Base-by-base conservation (phyloP, 2,888 invertebrate genomes). In the Galeopsomyia nigrocyanea region DNA sequence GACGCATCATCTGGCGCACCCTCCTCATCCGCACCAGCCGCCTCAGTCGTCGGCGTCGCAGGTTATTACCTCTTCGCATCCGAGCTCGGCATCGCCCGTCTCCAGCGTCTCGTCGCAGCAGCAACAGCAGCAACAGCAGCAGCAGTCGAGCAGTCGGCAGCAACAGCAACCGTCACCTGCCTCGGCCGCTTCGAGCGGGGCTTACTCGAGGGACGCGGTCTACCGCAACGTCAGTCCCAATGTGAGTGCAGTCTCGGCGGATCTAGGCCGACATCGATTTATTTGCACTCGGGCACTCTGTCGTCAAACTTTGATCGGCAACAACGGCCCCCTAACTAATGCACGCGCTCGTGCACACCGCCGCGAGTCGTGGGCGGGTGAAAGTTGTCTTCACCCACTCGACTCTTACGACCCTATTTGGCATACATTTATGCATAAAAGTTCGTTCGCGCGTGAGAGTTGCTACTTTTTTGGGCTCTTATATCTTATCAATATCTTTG, bases 211-310 rank as follows among this genome's bases (percentile, higher is more conserved):
- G 74, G 85, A 85, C 74, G 81, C 39, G 39, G 80, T 81, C 70
- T 85, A 85, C 78, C 83, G 84, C 79, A 82, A 82, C 76, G 80
- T 82, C 75, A 82, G 82, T 70, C 80, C 82, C 50, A 85, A 84
- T 77, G 85, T 84, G 79, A 78, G 85, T 84, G 26, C 26, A 26
- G 79, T 60, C 39, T 9, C 19, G 17, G 55, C 19, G n/a, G 17
- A n/a, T 50, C 16, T 31, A 5, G 31, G 31, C 31, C 31, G 3
- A 3, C 7, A 31, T 31, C 31, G 31, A 31, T 31, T 31, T 31
- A 3, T 31, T 31, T 31, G 7, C 31, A 31, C 31, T 31, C 68
- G 22, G 19, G 16, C 26, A 19, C 22, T 58, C 17, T 47, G 31
- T 16, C 39, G 63, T 58, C 60, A 74, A 77, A 79, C 75, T 79